phyloP scores from a whole-genome alignment of 2,888 invertebrate genomes.

The Zhuqinia jingwanae region DNA sequence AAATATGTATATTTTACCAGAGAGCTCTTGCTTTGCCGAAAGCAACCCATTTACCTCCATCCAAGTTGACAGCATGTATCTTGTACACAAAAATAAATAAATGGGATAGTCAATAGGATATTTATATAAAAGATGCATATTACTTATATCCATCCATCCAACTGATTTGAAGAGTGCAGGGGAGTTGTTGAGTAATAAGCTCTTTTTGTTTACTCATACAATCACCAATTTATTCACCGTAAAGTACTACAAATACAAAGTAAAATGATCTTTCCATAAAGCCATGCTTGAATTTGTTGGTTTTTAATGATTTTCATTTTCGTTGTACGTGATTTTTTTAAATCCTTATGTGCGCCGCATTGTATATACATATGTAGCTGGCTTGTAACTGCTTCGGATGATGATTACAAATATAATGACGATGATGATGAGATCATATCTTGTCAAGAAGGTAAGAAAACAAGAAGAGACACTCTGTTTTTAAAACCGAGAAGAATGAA shows the following conservation, averaged over 20 bases:
- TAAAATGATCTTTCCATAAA: constrained; percentile 56
- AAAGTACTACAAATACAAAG: constrained; percentile 27
- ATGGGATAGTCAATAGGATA: constrained; percentile 5
- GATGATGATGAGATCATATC: constrained; percentile 62
- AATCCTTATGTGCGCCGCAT: no score
- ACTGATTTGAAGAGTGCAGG: no score
- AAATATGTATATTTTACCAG: background rate
- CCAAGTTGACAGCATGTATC: constrained; percentile 59
- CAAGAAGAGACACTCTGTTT: constrained; percentile 1
- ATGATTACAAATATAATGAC: constrained; percentile 9
- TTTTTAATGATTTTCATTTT: no score
- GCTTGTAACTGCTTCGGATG: background rate
- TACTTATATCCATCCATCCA: background rate
- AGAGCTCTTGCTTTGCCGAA: constrained; percentile 31
- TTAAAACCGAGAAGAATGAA: constrained; percentile 3
- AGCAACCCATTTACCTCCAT: constrained; percentile 66
- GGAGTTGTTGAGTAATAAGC: constrained; percentile 59
- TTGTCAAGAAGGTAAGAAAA: constrained; percentile 49
- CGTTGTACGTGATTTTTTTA: no score
- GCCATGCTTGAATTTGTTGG: no score
- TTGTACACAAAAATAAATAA: constrained; percentile 4
- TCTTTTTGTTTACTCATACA: constrained; percentile 63
- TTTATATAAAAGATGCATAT: background rate
- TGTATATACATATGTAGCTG: constrained; percentile 4
- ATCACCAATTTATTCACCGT: constrained; percentile 59